phyloP scores from a whole-genome alignment of 1,140 invertebrate genomes.

The Zeugodacus cucurbitae region DNA sequence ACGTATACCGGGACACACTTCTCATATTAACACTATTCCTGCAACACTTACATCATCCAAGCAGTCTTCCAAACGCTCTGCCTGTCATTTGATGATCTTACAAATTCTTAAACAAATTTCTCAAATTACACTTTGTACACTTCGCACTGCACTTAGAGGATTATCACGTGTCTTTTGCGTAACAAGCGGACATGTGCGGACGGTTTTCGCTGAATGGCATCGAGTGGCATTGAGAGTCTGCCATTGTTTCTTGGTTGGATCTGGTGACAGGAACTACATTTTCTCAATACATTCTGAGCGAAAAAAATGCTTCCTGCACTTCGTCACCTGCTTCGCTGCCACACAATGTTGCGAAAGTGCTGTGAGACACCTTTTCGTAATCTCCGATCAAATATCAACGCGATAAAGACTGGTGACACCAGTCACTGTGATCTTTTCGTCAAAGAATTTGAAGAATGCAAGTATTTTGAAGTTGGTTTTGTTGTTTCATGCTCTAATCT shows the following conservation, averaged over 20 bases:
- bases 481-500: neutral
- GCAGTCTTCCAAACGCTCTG: neutral
- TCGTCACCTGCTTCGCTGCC: neutral
- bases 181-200: neutral
- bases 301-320: neutral
- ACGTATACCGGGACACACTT: neutral
- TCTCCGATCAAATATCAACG: neutral
- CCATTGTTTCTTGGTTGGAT: neutral
- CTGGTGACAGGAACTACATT: neutral
- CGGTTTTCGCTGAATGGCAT: neutral
- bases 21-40: constrained; percentile 14
- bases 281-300: neutral
- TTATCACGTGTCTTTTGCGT: constrained; percentile 31
- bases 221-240: neutral
- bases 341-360: neutral
- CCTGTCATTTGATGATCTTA: neutral
- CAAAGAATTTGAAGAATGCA: neutral
- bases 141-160: neutral
- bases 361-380: constrained; percentile 1
- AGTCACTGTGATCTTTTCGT: neutral
- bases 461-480: neutral
- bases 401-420: neutral
- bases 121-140: constrained; percentile 23
- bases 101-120: constrained; percentile 36
- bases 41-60: neutral